Conservation (phyloP, 2,797 vertebrate genomes). For the Oreochromis grahami region DNA sequence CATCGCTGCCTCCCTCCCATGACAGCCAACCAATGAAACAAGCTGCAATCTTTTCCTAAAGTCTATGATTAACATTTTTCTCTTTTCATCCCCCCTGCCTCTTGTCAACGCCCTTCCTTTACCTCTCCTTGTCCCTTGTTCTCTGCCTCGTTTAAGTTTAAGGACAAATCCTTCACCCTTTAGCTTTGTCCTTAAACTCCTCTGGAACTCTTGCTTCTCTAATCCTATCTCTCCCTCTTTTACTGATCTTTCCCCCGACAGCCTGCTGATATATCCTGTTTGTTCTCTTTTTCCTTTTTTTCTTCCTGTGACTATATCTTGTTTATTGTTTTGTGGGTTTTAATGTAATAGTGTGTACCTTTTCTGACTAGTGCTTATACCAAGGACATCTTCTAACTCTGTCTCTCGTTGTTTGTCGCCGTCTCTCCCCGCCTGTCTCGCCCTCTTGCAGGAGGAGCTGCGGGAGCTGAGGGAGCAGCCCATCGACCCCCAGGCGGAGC, state of each 20-base stretch:
- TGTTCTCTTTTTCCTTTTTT: not conserved
- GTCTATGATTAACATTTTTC: not conserved
- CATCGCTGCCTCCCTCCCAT: not conserved
- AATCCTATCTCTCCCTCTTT: not conserved
- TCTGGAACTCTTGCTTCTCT: not conserved
- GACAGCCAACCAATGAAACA: conserved; percentile 25
- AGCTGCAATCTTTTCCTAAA: conserved; percentile 19
- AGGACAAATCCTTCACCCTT: conserved; percentile 13
- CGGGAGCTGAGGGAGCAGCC: conserved; percentile 91
- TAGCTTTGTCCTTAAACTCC: not conserved
- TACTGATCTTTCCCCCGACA: not conserved
- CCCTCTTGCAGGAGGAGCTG: conserved; percentile 84
- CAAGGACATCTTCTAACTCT: not conserved
- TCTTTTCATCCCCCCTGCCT: not conserved
- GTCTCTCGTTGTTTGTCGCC: not conserved
- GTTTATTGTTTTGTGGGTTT: not conserved
- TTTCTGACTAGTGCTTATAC: not conserved
- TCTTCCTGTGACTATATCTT: not conserved
- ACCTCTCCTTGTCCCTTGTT: not conserved
- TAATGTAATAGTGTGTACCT: not conserved
- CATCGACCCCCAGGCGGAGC: conserved; percentile 91
- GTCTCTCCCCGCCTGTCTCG: not conserved
- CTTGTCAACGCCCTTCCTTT: not conserved
- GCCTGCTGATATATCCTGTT: not conserved
- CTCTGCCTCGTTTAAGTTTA: not conserved